Evolutionary conservation across 2,888 invertebrate genomes (phyloP).

Genomic region (Leptothorax acervorum): DNA sequence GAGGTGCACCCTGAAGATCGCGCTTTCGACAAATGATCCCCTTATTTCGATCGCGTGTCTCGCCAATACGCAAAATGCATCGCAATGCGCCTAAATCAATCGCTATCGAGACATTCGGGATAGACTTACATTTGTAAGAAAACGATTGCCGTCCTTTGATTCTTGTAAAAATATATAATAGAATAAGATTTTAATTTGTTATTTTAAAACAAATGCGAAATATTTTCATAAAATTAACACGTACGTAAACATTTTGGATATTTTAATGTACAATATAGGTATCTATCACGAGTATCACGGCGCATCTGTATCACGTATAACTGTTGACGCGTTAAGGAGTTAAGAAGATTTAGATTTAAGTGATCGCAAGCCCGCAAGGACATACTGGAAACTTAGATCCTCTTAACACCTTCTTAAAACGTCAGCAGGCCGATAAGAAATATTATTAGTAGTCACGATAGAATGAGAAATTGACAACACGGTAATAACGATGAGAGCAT

Average conservation of each 20-base stretch:
- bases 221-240: neutral
- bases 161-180: neutral
- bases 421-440: conserved; percentile 20
- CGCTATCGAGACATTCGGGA: neutral
- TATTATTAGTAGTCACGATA: conserved; percentile 28
- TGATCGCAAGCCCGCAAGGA: neutral
- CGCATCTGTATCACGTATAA: neutral
- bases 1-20: conserved; percentile 39
- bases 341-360: conserved; percentile 22
- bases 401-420: conserved; percentile 28
- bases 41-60: conserved; percentile 56
- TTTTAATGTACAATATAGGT: neutral
- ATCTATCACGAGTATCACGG: neutral
- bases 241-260: neutral
- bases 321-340: neutral
- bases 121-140: neutral
- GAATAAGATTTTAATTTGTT: neutral
- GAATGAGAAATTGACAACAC: conserved; percentile 38
- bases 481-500: conserved; percentile 10
- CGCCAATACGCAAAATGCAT: conserved; percentile 25
- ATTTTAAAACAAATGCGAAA: neutral
- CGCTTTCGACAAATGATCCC: conserved; percentile 69
- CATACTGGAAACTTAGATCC: conserved; percentile 20
- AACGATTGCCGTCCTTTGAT: neutral
- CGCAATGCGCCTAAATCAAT: conserved; percentile 22